phyloP scores from a whole-genome alignment of 1,140 invertebrate species.

The Drosophila athabasca region DNA sequence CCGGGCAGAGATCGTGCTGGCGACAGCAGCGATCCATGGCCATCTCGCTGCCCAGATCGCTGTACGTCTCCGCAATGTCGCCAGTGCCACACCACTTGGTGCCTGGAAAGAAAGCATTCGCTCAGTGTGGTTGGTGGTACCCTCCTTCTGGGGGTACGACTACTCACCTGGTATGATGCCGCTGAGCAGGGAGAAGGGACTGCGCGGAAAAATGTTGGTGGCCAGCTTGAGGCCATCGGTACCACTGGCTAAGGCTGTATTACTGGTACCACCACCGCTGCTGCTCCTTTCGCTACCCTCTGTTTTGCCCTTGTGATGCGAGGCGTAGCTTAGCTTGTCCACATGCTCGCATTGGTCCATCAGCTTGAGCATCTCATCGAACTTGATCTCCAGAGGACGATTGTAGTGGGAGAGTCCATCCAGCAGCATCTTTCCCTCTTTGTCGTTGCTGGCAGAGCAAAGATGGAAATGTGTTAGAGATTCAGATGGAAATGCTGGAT shows the following conservation, averaged over 20 bases:
- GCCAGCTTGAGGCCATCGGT: conserved; percentile 66
- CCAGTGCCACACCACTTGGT: conserved; percentile 96
- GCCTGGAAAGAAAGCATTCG: conserved; percentile 84
- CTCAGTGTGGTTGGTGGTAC: not conserved
- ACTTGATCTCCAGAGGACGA: conserved; percentile 86
- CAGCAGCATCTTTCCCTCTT: conserved; percentile 86
- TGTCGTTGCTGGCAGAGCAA: conserved; percentile 86
- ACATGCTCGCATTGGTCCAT: conserved; percentile 90
- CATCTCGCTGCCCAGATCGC: conserved; percentile 89
- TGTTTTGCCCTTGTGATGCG: conserved; percentile 46
- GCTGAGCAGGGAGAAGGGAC: conserved; percentile 88
- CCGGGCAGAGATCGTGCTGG: conserved; percentile 91
- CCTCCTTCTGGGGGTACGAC: too few species aligned
- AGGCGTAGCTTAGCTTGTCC: conserved; percentile 75
- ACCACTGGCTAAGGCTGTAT: conserved; percentile 7
- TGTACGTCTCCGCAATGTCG: conserved; percentile 92
- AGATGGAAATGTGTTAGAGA: not conserved
- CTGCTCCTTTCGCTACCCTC: conserved; percentile 58
- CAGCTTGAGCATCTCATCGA: conserved; percentile 89
- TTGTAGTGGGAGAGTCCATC: conserved; percentile 86
- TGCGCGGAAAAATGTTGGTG: conserved; percentile 84
- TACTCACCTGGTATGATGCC: conserved; percentile 90
- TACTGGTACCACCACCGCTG: conserved; percentile 14
- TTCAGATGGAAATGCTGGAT: too few species aligned
- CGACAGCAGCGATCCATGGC: conserved; percentile 92